Conservation (phyloP, 2,797 vertebrate genomes). For the Emydoidea blandingii region DNA sequence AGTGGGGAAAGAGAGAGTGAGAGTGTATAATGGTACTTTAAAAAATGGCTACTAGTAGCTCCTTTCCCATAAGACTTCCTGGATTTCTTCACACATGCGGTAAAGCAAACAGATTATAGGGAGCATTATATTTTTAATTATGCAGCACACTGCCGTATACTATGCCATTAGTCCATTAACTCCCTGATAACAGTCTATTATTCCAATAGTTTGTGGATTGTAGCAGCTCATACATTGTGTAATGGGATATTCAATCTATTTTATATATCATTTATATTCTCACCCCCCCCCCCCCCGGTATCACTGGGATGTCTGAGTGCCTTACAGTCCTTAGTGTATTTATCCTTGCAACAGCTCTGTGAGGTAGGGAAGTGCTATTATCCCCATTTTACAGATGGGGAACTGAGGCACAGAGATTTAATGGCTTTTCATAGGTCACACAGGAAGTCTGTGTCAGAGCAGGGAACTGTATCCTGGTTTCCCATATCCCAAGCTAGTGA, state of each 20-base stretch:
- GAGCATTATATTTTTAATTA: slow-evolving; percentile 58
- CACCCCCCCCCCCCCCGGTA: not conserved
- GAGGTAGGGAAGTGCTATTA: not conserved
- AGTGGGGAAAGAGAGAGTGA: not conserved
- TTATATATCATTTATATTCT: not conserved
- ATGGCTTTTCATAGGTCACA: not conserved
- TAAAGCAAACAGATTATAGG: slow-evolving; percentile 7
- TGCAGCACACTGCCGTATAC: slow-evolving; percentile 32
- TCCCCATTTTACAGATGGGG: not conserved
- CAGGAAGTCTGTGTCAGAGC: not conserved
- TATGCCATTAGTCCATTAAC: slow-evolving; percentile 53
- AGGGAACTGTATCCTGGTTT: not conserved
- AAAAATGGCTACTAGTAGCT: slow-evolving; percentile 22
- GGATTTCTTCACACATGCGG: slow-evolving; percentile 8
- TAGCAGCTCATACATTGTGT: not conserved
- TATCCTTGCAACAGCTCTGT: not conserved
- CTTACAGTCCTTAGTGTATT: not conserved
- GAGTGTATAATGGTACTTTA: not conserved
- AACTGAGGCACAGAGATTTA: not conserved
- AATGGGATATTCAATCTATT: not conserved
- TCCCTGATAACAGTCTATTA: slow-evolving; percentile 39
- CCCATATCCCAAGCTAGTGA: rapidly evolving
- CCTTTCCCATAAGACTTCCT: slow-evolving; percentile 38
- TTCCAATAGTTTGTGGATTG: slow-evolving; percentile 30
- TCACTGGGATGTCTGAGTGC: not conserved